These are phyloP conservation scores for Isoperla grammatica DNA, from an alignment of 2,888 invertebrate species.

Conservation along the genomic window DNA sequence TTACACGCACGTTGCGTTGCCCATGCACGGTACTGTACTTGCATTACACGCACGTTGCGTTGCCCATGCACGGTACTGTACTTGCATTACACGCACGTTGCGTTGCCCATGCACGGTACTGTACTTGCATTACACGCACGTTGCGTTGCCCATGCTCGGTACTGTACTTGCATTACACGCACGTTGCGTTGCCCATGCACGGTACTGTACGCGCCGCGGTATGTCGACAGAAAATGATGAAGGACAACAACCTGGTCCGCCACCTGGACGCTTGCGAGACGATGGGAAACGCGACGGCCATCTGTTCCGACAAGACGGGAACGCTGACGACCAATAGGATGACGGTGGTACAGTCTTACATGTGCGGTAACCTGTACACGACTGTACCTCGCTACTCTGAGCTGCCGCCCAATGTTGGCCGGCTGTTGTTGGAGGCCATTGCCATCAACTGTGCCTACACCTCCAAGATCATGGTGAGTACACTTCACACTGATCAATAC, in stretches of 20 bases:
- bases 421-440: conserved; percentile 48
- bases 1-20: no score
- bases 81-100: no score
- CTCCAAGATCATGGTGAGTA: background rate
- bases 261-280: conserved; percentile 61
- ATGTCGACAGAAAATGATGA: conserved; percentile 49
- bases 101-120: no score
- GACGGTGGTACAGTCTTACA: conserved; percentile 51
- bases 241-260: conserved; percentile 56
- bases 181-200: no score
- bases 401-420: conserved; percentile 43
- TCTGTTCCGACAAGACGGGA: conserved; percentile 62
- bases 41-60: no score
- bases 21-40: no score
- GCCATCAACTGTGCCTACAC: conserved; percentile 57
- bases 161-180: no score
- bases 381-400: conserved; percentile 42
- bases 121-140: no score
- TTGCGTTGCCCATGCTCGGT: no score
- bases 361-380: conserved; percentile 43
- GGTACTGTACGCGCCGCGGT: no score
- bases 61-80: no score
- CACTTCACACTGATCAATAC: no score
- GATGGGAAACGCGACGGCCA: conserved; percentile 59
- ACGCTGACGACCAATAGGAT: conserved; percentile 58